Base-by-base conservation (phyloP, 2,113 vertebrate species). In the Syngnathus scovelli region DNA sequence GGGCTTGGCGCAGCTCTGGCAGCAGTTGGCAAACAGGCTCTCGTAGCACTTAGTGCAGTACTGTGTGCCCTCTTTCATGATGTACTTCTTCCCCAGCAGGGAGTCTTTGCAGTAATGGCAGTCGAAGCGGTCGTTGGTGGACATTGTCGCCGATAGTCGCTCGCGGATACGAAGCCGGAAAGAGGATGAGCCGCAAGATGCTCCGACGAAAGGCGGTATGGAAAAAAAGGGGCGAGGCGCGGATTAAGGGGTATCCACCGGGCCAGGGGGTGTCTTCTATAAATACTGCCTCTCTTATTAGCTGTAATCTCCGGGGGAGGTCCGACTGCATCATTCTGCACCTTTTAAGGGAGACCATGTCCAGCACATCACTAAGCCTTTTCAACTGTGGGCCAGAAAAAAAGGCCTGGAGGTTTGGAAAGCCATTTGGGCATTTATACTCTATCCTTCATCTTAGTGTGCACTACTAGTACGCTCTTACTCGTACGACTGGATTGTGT, bases 21-120 rank as follows among this genome's bases (percentile, higher is more conserved):
- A 99, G 79, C 89, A 88, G 87, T 95, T 95, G 65, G 94, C 90
- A 48, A 96, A 98, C 23, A 96, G 85, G 73, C 85, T 93, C 80
- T 98, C 92, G 0, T 95, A 97, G 69, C 97, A 98, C 1, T 93
- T 90, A 15, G 93, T 79, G 56, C 96, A 98, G 80, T 96, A 98
- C 49, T 93, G 90, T 0, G 88, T 93, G 75, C 95, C 92, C 12
- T 94, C 93, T 86, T 92, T 95, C 21, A 94, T 78, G 1, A 94
- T 87, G 1, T 94, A 98, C 62, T 94, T 95, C 87, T 94, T 98
- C 62, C 96, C 95, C 75, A 92, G 86, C 76, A 99, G 92, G 19
- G 94, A 90, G 33, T 91, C 89, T 87, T 94, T 94, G 89, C 96
- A 98, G 80, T 93, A 93, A 78, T 93, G 94, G 69, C 97, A 99